Evolutionary conservation across 2,797 vertebrate species (phyloP), one percentile per base, ranked within the genome.

Genomic region (Sebastes goodei): DNA sequence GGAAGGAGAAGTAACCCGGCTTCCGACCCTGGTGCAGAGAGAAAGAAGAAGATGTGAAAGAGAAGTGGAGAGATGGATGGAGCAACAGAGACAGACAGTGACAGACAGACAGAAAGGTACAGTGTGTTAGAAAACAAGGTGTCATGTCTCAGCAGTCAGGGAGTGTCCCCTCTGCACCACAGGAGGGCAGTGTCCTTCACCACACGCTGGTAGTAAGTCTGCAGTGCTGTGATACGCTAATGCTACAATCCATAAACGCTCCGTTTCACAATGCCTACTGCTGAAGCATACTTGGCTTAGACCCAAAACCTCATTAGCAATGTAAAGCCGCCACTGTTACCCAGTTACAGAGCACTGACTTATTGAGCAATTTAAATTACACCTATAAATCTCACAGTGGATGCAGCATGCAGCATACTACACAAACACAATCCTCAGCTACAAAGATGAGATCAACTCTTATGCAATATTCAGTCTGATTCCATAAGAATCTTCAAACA

Each of bases 1-100:
- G 95, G 93, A 99, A 99, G 89, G 97, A 99, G 96, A 99, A 98
- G 94, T 98, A 99, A 25, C 98, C 98, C 0, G 97, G 98, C 92
- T 98, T 98, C 74, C 97, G 96, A 72, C 97, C 97, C 98, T 98
- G 90, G 53, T 68, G 88, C 94, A 95, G 72, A 82, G 94, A 96
- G 94, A 96, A 95, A 90, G 86, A 96, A 91, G 90, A 96, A 90
- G 91, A 96, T 94, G 77, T 96, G 92, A 97, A 95, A 88, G 96
- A 96, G 70, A 55, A 71, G 74, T 11, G 61, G 15, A 78, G 70
- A 67, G 64, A 81, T 56, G 78, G 66, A 79, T 59, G 73, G 38
- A 59, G 64, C 62, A 55, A 53, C 17, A 79, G 76, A 65, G 62
- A 71, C 95, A 96, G 78, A 67, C 38, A 68, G 79, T 87, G 96